Percentiles rank a stretch among this genome's conserved stretches.
Evolutionary conservation across 1,140 invertebrate species (phyloP).

Genomic region (Hesperophylax magnus): DNA sequence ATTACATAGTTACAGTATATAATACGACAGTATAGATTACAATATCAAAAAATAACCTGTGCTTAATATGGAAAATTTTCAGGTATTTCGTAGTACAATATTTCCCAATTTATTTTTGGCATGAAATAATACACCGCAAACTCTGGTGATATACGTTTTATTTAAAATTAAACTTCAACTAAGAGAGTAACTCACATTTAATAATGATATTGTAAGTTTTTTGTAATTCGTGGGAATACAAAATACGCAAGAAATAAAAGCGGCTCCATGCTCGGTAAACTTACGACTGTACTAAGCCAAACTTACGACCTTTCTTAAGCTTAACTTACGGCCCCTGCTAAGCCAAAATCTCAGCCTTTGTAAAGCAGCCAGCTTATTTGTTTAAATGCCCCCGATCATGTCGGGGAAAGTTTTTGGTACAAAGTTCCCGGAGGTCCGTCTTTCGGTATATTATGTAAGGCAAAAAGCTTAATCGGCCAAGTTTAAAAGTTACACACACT

Average conservation of each 20-base stretch:
- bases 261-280: neutral
- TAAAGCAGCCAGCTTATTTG: slow-evolving; percentile 17
- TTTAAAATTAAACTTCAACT: neutral
- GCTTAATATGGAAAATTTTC: no score
- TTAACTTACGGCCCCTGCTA: slow-evolving; percentile 7
- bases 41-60: no score
- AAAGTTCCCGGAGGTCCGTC: neutral
- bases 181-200: neutral
- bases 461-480: neutral
- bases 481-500: neutral
- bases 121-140: no score
- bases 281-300: slow-evolving; percentile 13
- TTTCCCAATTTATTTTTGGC: no score
- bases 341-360: neutral
- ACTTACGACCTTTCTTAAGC: slow-evolving; percentile 18
- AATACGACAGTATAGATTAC: no score
- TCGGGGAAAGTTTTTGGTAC: neutral
- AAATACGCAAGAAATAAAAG: neutral
- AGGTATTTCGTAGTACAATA: no score
- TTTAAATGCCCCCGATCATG: slow-evolving; percentile 17
- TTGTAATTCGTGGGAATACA: neutral
- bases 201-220: neutral
- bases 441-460: neutral
- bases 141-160: neutral
- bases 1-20: no score